phyloP scores from a whole-genome alignment of 2,113 vertebrate genomes.

The Puffinus mauretanicus region DNA sequence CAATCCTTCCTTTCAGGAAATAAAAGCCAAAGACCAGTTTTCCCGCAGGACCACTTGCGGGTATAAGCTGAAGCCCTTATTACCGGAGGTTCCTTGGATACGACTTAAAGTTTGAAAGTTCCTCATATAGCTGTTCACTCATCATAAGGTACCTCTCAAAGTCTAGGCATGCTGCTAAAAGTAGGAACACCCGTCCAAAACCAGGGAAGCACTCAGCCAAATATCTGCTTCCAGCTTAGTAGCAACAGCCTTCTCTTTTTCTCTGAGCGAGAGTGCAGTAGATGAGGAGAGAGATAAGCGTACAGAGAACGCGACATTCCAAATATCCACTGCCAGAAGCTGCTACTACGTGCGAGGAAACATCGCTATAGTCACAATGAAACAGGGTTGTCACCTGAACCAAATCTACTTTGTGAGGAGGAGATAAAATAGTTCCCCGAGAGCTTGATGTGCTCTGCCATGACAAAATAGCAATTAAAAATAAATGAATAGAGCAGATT shows the following conservation, averaged over 20 bases:
- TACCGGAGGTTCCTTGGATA: constrained; percentile 57
- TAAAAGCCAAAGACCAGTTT: constrained; percentile 61
- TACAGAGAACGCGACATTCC: background rate
- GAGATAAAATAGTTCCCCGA: background rate
- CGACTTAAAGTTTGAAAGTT: constrained; percentile 17
- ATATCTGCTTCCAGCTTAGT: background rate
- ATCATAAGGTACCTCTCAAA: constrained; percentile 47
- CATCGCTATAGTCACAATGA: rapidly evolving
- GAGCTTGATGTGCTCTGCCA: background rate
- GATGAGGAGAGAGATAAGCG: background rate
- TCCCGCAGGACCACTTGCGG: constrained; percentile 58
- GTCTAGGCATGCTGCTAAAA: constrained; percentile 15
- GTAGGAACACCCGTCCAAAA: background rate
- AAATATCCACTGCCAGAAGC: background rate
- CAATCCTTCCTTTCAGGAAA: constrained; percentile 70
- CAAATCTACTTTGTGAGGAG: background rate
- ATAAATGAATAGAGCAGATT: background rate
- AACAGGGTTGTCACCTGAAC: background rate
- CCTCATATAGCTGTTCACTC: constrained; percentile 56
- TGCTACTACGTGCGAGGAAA: background rate
- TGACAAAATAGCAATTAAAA: background rate
- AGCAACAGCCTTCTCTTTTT: background rate
- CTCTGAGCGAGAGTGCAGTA: background rate
- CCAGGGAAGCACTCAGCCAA: constrained; percentile 8
- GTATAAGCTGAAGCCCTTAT: constrained; percentile 57